These are phyloP conservation scores for Harpalus rubripes DNA, from an alignment of 2,888 invertebrate species.

Conservation along the genomic window DNA sequence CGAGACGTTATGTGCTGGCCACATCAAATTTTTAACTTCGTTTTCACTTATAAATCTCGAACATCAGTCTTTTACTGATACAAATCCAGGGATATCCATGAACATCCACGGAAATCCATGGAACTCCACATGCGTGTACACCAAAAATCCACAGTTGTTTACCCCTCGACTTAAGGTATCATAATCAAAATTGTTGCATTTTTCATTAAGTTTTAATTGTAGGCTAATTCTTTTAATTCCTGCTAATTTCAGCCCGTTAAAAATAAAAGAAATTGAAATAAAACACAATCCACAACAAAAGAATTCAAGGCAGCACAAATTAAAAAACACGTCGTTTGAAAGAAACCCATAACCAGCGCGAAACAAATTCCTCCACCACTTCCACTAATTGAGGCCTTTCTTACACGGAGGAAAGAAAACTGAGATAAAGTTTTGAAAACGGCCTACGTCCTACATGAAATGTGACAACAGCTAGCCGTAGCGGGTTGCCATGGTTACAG, in stretches of 20 bases:
- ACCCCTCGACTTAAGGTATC: no score
- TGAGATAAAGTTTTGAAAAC: conserved; percentile 32
- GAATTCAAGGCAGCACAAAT: neutral
- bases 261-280: neutral
- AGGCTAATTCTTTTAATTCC: neutral
- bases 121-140: no score
- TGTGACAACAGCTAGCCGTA: conserved; percentile 17
- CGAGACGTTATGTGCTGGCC: no score
- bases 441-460: neutral
- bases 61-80: no score
- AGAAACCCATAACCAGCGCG: neutral
- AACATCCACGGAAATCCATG: no score
- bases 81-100: no score
- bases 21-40: no score
- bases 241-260: neutral
- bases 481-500: neutral
- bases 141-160: no score
- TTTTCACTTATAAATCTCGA: no score
- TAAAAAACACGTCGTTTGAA: conserved; percentile 27
- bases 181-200: neutral
- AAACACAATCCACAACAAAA: neutral
- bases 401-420: conserved; percentile 18
- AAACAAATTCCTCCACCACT: conserved; percentile 36
- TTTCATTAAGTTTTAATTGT: neutral
- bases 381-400: conserved; percentile 41